These are phyloP conservation scores for Nesoenas mayeri DNA, from an alignment of 2,113 vertebrate species.

Conservation along the genomic window DNA sequence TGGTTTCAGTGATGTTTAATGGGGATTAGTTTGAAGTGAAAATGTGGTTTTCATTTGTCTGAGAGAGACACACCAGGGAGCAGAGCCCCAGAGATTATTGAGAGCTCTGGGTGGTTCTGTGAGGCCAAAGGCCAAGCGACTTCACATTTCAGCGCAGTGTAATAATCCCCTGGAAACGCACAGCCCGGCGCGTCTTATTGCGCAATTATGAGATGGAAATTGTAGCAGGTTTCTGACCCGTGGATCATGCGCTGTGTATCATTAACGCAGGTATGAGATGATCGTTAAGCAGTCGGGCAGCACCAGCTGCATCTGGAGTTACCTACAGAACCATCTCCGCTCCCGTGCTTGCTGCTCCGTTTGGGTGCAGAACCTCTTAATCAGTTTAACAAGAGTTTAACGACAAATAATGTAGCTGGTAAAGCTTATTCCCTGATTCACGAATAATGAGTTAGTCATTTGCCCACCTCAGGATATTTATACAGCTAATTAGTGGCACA, in stretches of 20 bases:
- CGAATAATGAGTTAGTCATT: not conserved
- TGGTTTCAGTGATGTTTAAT: not conserved
- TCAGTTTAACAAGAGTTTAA: not conserved
- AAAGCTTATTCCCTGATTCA: not conserved
- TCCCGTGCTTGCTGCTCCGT: not conserved
- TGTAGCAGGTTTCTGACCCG: not conserved
- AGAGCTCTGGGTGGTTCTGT: slow-evolving; percentile 43
- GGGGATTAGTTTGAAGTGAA: slow-evolving; percentile 2
- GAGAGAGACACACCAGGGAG: slow-evolving; percentile 52
- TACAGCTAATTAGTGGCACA: not conserved
- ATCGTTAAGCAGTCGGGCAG: not conserved
- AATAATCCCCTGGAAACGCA: slow-evolving; percentile 46
- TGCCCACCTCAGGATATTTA: not conserved
- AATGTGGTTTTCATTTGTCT: slow-evolving; percentile 48
- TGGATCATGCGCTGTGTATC: not conserved
- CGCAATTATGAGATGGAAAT: slow-evolving; percentile 30
- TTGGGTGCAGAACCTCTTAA: not conserved
- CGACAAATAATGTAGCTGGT: not conserved
- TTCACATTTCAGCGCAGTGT: slow-evolving; percentile 9
- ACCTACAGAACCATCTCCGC: not conserved
- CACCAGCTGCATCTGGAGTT: not conserved
- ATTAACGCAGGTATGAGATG: not conserved
- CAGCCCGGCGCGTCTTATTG: not conserved
- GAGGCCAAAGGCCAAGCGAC: slow-evolving; percentile 45
- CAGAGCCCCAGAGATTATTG: slow-evolving; percentile 16